A percentile compares a stretch with the other conserved stretches of the same genome.
phyloP scores from a whole-genome alignment of 2,797 vertebrate genomes.

The Diceros bicornis region DNA sequence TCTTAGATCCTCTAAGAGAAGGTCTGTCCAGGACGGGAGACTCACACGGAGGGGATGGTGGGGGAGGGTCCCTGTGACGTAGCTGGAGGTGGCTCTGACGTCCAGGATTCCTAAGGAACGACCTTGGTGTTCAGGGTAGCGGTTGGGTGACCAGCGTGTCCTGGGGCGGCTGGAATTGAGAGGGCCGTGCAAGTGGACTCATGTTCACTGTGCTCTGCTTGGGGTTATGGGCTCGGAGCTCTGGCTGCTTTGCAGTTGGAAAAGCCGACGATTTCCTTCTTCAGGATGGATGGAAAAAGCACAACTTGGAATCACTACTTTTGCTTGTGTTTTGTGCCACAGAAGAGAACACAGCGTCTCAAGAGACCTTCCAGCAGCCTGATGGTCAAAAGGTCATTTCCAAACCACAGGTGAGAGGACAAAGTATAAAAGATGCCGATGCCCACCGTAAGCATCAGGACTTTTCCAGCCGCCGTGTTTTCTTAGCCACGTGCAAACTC shows the following conservation, averaged over 20 bases:
- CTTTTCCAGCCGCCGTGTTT: neutral
- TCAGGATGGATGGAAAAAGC: neutral
- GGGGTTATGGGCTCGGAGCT: neutral
- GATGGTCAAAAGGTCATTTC: neutral
- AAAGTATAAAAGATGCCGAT: rapidly evolving
- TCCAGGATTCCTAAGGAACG: neutral
- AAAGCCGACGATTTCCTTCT: neutral
- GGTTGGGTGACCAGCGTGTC: neutral
- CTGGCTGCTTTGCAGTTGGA: neutral
- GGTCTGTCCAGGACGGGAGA: neutral
- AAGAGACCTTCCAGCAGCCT: neutral
- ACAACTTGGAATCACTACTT: neutral
- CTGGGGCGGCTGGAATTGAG: neutral
- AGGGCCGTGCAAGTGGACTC: rapidly evolving
- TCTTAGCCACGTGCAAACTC: neutral
- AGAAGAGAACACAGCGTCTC: slow-evolving; percentile 74
- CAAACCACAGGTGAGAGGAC: slow-evolving; percentile 83
- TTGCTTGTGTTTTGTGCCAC: slow-evolving; percentile 51
- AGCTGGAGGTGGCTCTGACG: neutral
- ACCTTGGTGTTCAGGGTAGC: neutral
- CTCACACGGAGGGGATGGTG: rapidly evolving
- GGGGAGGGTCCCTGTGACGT: neutral
- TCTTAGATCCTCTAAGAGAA: neutral
- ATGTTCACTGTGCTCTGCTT: no score
- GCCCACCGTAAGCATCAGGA: rapidly evolving